Percentiles rank a stretch among this genome's conserved stretches.
These are phyloP conservation scores for Perizoma affinitatum DNA, from an alignment of 2,888 invertebrate genomes.

Conservation along the genomic window DNA sequence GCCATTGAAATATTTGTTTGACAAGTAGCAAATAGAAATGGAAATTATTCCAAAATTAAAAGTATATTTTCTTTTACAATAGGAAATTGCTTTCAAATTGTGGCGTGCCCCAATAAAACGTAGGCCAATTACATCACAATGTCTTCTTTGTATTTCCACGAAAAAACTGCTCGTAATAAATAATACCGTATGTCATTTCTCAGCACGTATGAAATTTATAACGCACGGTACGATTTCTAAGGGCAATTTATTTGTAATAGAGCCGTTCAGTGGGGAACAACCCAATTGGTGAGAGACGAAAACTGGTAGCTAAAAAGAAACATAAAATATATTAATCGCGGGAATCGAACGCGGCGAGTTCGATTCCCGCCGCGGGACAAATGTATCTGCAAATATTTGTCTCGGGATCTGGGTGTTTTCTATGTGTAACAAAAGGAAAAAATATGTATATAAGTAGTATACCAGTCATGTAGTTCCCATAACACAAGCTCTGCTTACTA, in stretches of 20 bases:
- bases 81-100: conserved; percentile 56
- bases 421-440: no score
- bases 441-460: no score
- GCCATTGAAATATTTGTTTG: neutral
- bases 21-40: conserved; percentile 25
- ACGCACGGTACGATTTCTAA: conserved; percentile 75
- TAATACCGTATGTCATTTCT: conserved; percentile 84
- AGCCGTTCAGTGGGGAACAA: conserved; percentile 62
- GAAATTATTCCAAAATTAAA: conserved; percentile 32
- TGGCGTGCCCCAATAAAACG: conserved; percentile 71
- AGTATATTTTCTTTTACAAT: conserved; percentile 44
- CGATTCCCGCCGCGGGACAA: no score
- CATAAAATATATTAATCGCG: conserved; percentile 24
- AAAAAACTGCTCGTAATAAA: conserved; percentile 76
- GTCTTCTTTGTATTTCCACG: conserved; percentile 78
- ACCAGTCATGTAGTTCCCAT: no score
- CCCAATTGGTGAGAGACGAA: conserved; percentile 39
- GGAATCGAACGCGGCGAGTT: no score
- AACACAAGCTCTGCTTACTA: no score
- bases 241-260: conserved; percentile 83
- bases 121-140: conserved; percentile 80
- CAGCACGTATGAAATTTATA: conserved; percentile 85
- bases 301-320: conserved; percentile 23
- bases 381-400: no score
- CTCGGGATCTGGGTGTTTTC: no score